Evolutionary conservation across 1,140 invertebrate species (phyloP), one percentile per base, ranked within the genome.

Genomic region (Popillia japonica): DNA sequence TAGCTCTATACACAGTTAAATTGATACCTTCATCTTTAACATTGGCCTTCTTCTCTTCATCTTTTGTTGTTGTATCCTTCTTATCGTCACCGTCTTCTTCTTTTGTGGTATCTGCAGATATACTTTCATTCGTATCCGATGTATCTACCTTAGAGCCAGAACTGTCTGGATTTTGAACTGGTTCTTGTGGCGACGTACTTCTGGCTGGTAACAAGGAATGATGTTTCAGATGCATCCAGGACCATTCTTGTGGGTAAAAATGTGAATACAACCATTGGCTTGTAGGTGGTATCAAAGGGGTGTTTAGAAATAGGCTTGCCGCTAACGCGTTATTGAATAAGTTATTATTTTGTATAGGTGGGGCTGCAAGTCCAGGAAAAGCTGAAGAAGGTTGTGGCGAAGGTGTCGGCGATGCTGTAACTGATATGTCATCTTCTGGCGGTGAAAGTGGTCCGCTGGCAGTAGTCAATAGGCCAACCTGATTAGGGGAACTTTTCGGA

Each of bases 191-290:
- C 85, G 79, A 86, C 0, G 9, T 17, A 83, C 80, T 89, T 85
- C 79, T 78, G 14, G 88, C 86, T 79, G 88, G 86, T 34, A 87
- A 34, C 3, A 87, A 81, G 0, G 87, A 77, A 42, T 83, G 87
- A 79, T 90, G 89, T 85, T 90, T 84, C 9, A 90, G 81, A 64
- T 85, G 85, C 79, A 90, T 86, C 91, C 92, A 92, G 81, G 90
- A 89, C 81, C 92, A 91, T 76, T 88, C 87, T 80, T 91, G 92
- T 42, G 85, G 87, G 81, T 93, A 93, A 1, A 94, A 87, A 82
- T 93, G 92, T 0, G 91, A 92, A 83, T 94, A 94, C 0, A 94
- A 86, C 92, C 92, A 94, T 76, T 93, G 92, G 41, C 92, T 92
- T 0, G 92, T 92, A 3, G 92, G 92, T n/a, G 92, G 92, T 48